Conservation (phyloP, 2,888 invertebrate genomes). For the Pseudanteris insignis region DNA sequence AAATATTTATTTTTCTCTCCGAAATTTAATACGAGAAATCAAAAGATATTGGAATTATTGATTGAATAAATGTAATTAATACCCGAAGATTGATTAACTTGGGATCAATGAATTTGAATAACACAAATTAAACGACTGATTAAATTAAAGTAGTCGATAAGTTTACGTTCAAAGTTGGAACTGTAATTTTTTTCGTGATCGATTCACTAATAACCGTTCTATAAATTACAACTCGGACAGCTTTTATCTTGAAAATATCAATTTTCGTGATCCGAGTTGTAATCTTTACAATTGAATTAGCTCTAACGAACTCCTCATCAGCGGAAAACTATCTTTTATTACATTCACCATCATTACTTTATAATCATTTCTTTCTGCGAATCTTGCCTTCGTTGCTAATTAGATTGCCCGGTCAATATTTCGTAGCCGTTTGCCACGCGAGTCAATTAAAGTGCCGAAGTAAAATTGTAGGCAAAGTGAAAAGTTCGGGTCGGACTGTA, state of each 20-base stretch:
- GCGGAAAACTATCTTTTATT: conserved; percentile 15
- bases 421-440: not conserved
- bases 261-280: conserved; percentile 21
- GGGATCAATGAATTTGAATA: too few species aligned
- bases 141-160: too few species aligned
- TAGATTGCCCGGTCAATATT: conserved; percentile 25
- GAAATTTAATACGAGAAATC: too few species aligned
- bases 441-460: conserved; percentile 19
- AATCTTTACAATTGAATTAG: conserved; percentile 20
- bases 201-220: too few species aligned
- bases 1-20: too few species aligned
- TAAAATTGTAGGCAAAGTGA: conserved; percentile 8
- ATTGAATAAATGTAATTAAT: too few species aligned
- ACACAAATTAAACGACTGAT: too few species aligned
- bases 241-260: conserved; percentile 16
- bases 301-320: conserved; percentile 12
- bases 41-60: too few species aligned
- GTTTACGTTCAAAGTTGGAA: too few species aligned
- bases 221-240: conserved; percentile 7
- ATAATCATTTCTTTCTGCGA: conserved; percentile 31
- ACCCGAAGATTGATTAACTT: too few species aligned
- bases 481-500: too few species aligned
- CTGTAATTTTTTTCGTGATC: too few species aligned
- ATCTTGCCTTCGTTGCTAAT: conserved; percentile 22
- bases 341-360: conserved; percentile 32